A percentile compares a stretch with the other conserved stretches of the same genome.
Conservation (phyloP, 2,888 invertebrate genomes). For the Panopea generosa region DNA sequence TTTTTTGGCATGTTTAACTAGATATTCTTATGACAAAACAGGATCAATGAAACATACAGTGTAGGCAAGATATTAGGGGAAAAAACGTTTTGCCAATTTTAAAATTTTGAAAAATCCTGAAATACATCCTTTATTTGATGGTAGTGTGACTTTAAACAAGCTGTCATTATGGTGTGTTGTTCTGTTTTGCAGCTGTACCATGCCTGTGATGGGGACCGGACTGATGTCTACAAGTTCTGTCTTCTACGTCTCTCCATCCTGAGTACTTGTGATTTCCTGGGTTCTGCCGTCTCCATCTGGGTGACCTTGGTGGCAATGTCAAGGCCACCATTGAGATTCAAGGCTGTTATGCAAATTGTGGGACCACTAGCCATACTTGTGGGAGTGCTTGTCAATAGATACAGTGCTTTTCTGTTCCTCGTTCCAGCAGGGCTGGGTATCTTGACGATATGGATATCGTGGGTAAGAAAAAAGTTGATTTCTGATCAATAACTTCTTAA, state of each 20-base stretch:
- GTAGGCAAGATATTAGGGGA: too few relatives aligned
- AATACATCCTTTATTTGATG: too few relatives aligned
- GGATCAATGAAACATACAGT: too few relatives aligned
- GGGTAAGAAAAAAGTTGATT: slow-evolving; percentile 87
- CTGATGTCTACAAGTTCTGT: slow-evolving; percentile 90
- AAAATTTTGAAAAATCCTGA: too few relatives aligned
- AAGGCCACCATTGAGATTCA: slow-evolving; percentile 87
- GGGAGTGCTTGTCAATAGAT: slow-evolving; percentile 92
- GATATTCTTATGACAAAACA: too few relatives aligned
- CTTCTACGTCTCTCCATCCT: slow-evolving; percentile 90
- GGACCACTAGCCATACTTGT: slow-evolving; percentile 93
- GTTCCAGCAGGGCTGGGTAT: slow-evolving; percentile 91
- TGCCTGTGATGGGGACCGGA: slow-evolving; percentile 91
- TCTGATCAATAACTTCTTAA: background rate
- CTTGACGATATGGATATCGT: slow-evolving; percentile 89
- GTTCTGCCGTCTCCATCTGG: slow-evolving; percentile 94
- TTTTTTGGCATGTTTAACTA: too few relatives aligned
- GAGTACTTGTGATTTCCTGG: slow-evolving; percentile 95
- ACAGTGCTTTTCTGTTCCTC: slow-evolving; percentile 91
- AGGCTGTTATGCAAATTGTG: slow-evolving; percentile 89
- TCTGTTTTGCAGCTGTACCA: slow-evolving; percentile 90
- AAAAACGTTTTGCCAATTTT: too few relatives aligned
- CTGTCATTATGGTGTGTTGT: too few relatives aligned
- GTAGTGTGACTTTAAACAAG: too few relatives aligned
- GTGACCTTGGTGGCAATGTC: slow-evolving; percentile 94